Percentiles rank a stretch among this genome's conserved stretches.
These are phyloP conservation scores for Teleiodes luculella DNA, from an alignment of 2,888 invertebrate species.

Conservation along the genomic window DNA sequence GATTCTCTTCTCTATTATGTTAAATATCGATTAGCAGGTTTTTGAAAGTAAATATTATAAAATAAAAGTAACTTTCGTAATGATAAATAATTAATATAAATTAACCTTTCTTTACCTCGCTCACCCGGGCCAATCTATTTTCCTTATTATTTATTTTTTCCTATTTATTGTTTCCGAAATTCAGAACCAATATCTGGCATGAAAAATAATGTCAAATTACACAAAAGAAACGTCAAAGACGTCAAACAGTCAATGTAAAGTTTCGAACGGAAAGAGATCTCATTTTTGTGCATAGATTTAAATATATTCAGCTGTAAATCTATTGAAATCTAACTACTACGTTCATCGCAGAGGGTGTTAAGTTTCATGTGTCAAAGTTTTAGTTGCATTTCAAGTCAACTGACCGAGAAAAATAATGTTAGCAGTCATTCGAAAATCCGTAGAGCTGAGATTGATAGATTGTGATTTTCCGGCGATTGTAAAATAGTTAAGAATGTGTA, in stretches of 20 bases:
- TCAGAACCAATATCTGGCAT: too few relatives aligned
- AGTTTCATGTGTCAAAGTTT: not conserved
- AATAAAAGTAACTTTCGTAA: too few relatives aligned
- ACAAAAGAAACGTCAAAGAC: not conserved
- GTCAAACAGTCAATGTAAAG: not conserved
- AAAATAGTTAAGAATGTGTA: constrained; percentile 28
- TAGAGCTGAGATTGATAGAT: not conserved
- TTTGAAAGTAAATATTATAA: too few relatives aligned
- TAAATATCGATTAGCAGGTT: too few relatives aligned
- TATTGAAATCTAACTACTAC: not conserved
- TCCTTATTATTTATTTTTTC: too few relatives aligned
- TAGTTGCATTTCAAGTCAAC: not conserved
- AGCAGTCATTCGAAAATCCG: not conserved
- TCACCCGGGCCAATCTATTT: too few relatives aligned
- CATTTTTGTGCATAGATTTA: not conserved
- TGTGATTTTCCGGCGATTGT: constrained; percentile 1
- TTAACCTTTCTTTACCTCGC: too few relatives aligned
- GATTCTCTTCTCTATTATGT: too few relatives aligned
- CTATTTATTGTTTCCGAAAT: too few relatives aligned
- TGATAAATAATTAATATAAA: too few relatives aligned
- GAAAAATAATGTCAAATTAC: too few relatives aligned
- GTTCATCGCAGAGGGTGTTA: not conserved
- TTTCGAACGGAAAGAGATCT: not conserved
- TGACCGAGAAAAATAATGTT: not conserved
- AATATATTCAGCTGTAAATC: not conserved